Evolutionary conservation across 2,888 invertebrate genomes (phyloP), one percentile per base, ranked within the genome.

Genomic region (Ophion slaviceki): DNA sequence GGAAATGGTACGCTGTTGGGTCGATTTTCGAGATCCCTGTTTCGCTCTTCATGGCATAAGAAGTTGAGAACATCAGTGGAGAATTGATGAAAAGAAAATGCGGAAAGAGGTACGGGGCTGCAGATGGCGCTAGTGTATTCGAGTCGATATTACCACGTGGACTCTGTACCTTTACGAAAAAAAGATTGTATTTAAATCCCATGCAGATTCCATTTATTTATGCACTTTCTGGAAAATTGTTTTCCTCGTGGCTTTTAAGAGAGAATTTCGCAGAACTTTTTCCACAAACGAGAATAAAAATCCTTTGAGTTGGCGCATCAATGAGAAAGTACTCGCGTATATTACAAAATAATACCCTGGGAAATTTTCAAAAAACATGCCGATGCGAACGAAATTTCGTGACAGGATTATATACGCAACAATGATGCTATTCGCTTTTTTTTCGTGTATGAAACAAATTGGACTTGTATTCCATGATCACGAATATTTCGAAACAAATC

Each of bases 201-300:
- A 78, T 78, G 68, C 28, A 78, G 45, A 78, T 78, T 61, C 68
- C 28, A 61, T 17, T 61, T 68, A 36, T 68, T 59, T 68, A 68
- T 78, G 57, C 59, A 78, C 59, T 59, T 67, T 59, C 40, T 24
- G 40, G 8, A 59, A 68, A 40, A 78, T 78, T 59, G 24, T 62
- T 40, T 17, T 47, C n/a, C 64, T 17, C 47, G 8, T 11, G 40
- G 20, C 57, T 4, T 32, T 36, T 20, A 36, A 40, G 45, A 74
- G 40, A 20, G 24, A 11, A 66, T 32, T 76, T 77, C 6, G 20
- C 24, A 68, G 67, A 36, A 47, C 32, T 57, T 67, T 67, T 11
- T 10, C 40, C 57, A 24, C 28, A 17, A 40, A 28, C 7, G 45
- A 20, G 32, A 10, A 36, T 17, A 61, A 40, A 77, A 67, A 24